Conservation (phyloP, 2,113 vertebrate genomes). For the Sisor rabdophorus region DNA sequence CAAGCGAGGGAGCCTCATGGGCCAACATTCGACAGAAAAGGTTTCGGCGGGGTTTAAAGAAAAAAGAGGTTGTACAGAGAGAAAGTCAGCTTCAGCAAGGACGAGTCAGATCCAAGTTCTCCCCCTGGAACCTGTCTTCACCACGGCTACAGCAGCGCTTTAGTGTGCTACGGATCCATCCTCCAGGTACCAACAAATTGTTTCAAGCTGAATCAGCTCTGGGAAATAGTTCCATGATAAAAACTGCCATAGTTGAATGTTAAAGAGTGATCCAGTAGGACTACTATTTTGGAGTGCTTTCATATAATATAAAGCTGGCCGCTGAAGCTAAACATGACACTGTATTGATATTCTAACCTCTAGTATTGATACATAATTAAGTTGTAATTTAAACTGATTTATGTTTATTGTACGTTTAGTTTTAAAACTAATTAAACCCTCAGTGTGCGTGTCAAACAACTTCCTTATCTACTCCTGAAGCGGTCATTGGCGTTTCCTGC, state of each 20-base stretch:
- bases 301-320: neutral
- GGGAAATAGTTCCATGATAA: too few relatives aligned
- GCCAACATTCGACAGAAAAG: slow-evolving; percentile 54
- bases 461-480: too few relatives aligned
- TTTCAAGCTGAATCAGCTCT: too few relatives aligned
- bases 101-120: slow-evolving; percentile 70
- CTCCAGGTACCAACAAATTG: slow-evolving; percentile 52
- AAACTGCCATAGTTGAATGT: too few relatives aligned
- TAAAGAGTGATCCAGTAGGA: neutral
- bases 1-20: slow-evolving; percentile 53
- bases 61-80: slow-evolving; percentile 60
- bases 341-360: too few relatives aligned
- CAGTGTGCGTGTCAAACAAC: too few relatives aligned
- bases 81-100: slow-evolving; percentile 36
- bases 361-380: too few relatives aligned
- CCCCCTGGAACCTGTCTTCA: slow-evolving; percentile 74
- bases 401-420: too few relatives aligned
- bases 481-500: too few relatives aligned
- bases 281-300: neutral
- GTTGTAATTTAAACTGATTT: too few relatives aligned
- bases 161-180: slow-evolving; percentile 54
- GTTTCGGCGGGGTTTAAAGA: slow-evolving; percentile 62
- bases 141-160: slow-evolving; percentile 66
- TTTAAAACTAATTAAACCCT: too few relatives aligned
- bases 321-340: too few relatives aligned